These are phyloP conservation scores for Drosophila incognita DNA, from an alignment of 2,888 invertebrate species.

Conservation along the genomic window DNA sequence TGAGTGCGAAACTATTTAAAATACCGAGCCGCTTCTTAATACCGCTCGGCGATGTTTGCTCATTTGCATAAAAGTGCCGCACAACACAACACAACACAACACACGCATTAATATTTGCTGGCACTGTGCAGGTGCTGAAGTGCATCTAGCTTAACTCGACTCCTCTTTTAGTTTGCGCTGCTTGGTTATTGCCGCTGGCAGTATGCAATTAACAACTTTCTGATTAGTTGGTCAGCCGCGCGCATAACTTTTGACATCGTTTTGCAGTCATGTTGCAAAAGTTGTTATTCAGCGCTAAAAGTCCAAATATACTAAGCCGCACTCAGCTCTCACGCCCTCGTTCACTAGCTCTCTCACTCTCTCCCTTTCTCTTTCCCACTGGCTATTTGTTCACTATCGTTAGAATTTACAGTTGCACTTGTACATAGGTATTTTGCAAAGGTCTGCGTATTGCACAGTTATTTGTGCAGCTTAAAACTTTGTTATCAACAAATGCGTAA, in stretches of 20 bases:
- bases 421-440: slow-evolving; percentile 9
- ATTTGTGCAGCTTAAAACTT: slow-evolving; percentile 76
- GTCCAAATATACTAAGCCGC: slow-evolving; percentile 52
- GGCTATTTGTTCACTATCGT: slow-evolving; percentile 36
- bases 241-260: slow-evolving; percentile 68
- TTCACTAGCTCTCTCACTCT: not conserved
- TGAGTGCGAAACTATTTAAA: slow-evolving; percentile 60
- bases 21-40: slow-evolving; percentile 34
- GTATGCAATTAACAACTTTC: slow-evolving; percentile 70
- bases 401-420: slow-evolving; percentile 29
- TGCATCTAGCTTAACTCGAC: slow-evolving; percentile 5
- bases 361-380: not conserved
- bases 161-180: not conserved
- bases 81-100: slow-evolving; percentile 1
- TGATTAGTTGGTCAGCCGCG: slow-evolving; percentile 76
- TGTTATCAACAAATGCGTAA: slow-evolving; percentile 78
- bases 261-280: slow-evolving; percentile 55
- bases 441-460: slow-evolving; percentile 52
- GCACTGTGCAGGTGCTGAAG: slow-evolving; percentile 3
- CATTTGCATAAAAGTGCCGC: slow-evolving; percentile 44
- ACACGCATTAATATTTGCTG: not conserved
- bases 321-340: slow-evolving; percentile 24
- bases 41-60: slow-evolving; percentile 22
- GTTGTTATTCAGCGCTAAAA: slow-evolving; percentile 48
- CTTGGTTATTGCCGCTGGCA: slow-evolving; percentile 59